Evolutionary conservation across 1,140 invertebrate species (phyloP), one percentile per base, ranked within the genome.

Genomic region (Drosophila orena): DNA sequence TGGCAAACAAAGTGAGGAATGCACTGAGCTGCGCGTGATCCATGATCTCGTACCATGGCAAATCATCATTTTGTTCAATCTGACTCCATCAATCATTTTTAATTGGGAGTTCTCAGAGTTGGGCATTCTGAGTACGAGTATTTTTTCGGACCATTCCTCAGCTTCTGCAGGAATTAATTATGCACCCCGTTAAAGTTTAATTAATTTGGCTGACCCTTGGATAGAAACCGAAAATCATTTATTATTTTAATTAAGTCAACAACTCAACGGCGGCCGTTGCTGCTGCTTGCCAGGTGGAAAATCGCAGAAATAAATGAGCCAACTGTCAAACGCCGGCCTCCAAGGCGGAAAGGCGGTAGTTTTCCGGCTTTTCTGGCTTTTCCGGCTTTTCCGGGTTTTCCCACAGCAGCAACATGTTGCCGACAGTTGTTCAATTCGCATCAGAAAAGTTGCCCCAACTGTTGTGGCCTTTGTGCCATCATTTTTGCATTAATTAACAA

Each of bases 201-300:
- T 37, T 49, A 72, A 62, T 72, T 64, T 69, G 24, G 24, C 15
- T 69, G 66, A 69, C 34, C 66, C 53, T 7, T 14, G n/a, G 24
- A 60, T 59, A 49, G 72, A 50, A 77, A 22, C 20, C 79, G 60
- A 84, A 84, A 88, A 72, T 83, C 76, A 88, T 88, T 88, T 89
- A 83, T 89, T 89, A 89, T 88, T 89, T 89, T 88, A 88, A 89
- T 88, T 88, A 89, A 79, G 84, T 62, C 50, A 70, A 56, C 47
- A 62, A 74, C 58, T 69, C 46, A 64, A 30, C 46, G 15, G 44
- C 44, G 20, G 64, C 49, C 44, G 56, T 59, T 68, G 42, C 15
- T 68, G 49, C 27, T 84, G 56, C n/a, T n/a, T n/a, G 56, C 34
- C 83, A 88, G 84, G 83, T 86, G 79, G 59, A 75, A 88, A 86